These are phyloP conservation scores for Triplophysa tibetana DNA, from an alignment of 2,113 vertebrate species.

Conservation along the genomic window DNA sequence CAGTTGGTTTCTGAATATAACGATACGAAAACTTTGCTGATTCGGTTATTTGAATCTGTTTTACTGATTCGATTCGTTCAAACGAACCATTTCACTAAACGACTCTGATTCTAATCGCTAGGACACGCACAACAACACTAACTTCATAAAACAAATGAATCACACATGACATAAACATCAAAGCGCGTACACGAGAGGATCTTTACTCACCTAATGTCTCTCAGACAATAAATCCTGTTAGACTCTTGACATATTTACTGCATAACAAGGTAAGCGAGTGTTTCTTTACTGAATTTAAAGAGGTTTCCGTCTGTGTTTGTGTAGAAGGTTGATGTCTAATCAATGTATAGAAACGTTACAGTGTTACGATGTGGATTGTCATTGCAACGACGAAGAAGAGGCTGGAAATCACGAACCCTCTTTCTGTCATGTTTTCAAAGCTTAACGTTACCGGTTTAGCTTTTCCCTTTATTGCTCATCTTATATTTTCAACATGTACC, in stretches of 20 bases:
- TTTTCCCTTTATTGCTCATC: no score
- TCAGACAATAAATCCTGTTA: not conserved
- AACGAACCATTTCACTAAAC: not conserved
- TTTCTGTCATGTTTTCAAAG: no score
- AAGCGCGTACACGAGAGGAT: not conserved
- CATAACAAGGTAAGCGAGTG: not conserved
- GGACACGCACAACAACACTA: not conserved
- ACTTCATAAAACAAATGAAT: not conserved
- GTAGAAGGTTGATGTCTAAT: not conserved
- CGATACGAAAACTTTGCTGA: not conserved
- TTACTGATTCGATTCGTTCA: not conserved
- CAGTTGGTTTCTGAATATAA: no score
- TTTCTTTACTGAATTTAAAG: not conserved
- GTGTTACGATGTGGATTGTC: no score
- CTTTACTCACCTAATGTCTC: not conserved
- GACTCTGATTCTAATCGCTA: not conserved
- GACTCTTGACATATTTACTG: not conserved
- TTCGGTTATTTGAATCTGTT: not conserved
- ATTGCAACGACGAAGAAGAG: no score
- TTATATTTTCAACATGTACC: no score
- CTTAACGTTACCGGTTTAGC: no score
- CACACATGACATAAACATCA: not conserved
- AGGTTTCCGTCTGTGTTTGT: not conserved
- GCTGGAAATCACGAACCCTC: no score
- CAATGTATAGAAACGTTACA: not conserved